A percentile compares a stretch with the other conserved stretches of the same genome.
phyloP scores from a whole-genome alignment of 2,888 invertebrate genomes.

The Dicyrtoma fusca region DNA sequence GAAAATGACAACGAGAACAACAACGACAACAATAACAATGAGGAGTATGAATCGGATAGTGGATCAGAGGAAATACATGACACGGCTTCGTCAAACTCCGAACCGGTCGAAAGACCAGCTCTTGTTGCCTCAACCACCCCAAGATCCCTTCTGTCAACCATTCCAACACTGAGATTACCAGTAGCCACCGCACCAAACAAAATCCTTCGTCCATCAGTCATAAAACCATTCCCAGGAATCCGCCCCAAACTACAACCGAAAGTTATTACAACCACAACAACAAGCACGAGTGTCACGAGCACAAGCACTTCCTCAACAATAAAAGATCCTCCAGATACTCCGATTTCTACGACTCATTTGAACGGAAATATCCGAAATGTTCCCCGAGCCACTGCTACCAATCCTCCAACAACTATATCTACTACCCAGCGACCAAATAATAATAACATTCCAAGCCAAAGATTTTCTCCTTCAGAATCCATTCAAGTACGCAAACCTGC shows the following conservation, averaged over 20 bases:
- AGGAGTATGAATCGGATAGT: constrained; percentile 49
- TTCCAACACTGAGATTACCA: background rate
- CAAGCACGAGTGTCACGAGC: constrained; percentile 43
- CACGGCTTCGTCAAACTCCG: constrained; percentile 38
- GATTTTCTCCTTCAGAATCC: constrained; percentile 27
- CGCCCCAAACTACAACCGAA: constrained; percentile 42
- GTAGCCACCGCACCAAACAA: background rate
- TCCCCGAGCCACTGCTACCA: constrained; percentile 18
- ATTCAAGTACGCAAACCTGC: constrained; percentile 28
- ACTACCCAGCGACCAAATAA: too few relatives aligned
- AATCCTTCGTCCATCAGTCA: constrained; percentile 25
- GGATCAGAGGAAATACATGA: constrained; percentile 58
- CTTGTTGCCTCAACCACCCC: constrained; percentile 25
- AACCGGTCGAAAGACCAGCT: constrained; percentile 35
- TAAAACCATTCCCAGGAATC: constrained; percentile 42
- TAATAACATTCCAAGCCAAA: background rate
- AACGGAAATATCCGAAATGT: background rate
- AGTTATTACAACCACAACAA: constrained; percentile 41
- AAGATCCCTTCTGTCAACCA: constrained; percentile 3
- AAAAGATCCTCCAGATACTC: constrained; percentile 24
- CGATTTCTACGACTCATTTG: background rate
- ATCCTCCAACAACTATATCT: constrained; percentile 31
- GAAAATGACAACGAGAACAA: background rate
- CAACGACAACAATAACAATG: constrained; percentile 10
- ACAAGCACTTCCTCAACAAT: constrained; percentile 41